phyloP scores from a whole-genome alignment of 2,113 vertebrate species.

The Erinaceus europaeus region DNA sequence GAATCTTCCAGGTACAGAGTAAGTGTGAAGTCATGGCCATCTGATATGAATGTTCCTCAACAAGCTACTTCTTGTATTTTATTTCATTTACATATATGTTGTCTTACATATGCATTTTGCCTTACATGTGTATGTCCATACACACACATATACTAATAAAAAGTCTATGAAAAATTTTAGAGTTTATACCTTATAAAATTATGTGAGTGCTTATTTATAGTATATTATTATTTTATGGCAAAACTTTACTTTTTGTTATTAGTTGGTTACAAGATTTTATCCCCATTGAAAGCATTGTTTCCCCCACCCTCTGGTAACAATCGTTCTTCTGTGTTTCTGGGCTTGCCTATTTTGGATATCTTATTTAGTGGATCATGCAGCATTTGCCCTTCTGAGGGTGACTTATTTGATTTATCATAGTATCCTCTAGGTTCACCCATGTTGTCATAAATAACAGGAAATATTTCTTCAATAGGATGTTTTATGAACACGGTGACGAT shows the following conservation, averaged over 20 bases:
- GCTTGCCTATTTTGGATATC: background rate
- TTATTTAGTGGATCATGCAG: background rate
- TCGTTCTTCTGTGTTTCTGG: background rate
- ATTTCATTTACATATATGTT: too few relatives aligned
- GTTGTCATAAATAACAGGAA: background rate
- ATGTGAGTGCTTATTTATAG: too few relatives aligned
- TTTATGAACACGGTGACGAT: background rate
- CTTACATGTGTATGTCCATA: too few relatives aligned
- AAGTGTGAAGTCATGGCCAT: too few relatives aligned
- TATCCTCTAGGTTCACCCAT: background rate
- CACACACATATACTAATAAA: too few relatives aligned
- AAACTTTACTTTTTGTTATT: conserved; percentile 69
- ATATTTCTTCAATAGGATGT: background rate
- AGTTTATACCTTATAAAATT: too few relatives aligned
- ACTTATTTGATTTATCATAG: background rate
- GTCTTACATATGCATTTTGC: too few relatives aligned
- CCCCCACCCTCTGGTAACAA: background rate
- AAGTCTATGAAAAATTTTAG: too few relatives aligned
- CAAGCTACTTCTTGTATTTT: too few relatives aligned
- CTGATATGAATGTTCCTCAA: too few relatives aligned
- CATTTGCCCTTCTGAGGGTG: background rate
- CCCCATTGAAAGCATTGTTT: background rate
- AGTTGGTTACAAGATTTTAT: conserved; percentile 50
- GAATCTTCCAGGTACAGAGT: too few relatives aligned
- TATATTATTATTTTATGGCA: conserved; percentile 73